Evolutionary conservation across 2,113 vertebrate species (phyloP), one percentile per base, ranked within the genome.

Genomic region (Anguilla japonica): DNA sequence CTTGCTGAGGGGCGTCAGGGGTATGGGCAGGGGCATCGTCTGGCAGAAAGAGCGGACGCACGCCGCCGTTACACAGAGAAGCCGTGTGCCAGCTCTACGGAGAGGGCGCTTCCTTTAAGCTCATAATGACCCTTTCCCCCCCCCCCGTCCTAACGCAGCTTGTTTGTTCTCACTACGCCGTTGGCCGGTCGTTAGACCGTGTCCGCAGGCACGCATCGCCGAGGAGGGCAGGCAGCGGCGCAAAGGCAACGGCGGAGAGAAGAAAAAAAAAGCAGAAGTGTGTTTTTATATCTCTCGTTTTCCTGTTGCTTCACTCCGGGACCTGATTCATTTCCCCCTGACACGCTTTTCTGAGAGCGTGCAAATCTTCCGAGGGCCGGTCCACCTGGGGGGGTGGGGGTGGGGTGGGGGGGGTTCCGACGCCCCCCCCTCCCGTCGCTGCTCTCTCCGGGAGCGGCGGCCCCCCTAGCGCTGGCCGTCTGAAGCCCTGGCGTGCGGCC

Each of bases 271-370:
- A 92, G 91, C 87, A 92, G 91, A 93, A 92, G 88, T 82, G 0
- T 39, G 7, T 79, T 87, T 89, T 87, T 85, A 92, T 91, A 86
- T 79, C 84, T 79, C 84, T 79, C 78, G 84, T 90, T 87, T 94
- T 95, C 94, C 94, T 93, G 93, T 94, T 94, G 90, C 91, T 88
- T 91, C 90, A 89, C 79, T 40, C 83, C 88, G 90, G 91, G 57
- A 90, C 89, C 91, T 89, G 34, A 90, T 89, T 89, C 85, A 88
- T 90, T 93, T 94, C 93, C 91, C 93, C 86, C 20, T 85, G n/a
- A 84, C 40, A 82, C 41, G 87, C 82, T 46, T 46, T 75, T 79
- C 78, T 82, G 41, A 50, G n/a, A 1, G 50, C 60, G 83, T 60
- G 63, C 3, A 50, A 41, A 84, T 2, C 79, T 43, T 86, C 34